phyloP scores from a whole-genome alignment of 1,140 invertebrate genomes.

The Danaus plexippus region DNA sequence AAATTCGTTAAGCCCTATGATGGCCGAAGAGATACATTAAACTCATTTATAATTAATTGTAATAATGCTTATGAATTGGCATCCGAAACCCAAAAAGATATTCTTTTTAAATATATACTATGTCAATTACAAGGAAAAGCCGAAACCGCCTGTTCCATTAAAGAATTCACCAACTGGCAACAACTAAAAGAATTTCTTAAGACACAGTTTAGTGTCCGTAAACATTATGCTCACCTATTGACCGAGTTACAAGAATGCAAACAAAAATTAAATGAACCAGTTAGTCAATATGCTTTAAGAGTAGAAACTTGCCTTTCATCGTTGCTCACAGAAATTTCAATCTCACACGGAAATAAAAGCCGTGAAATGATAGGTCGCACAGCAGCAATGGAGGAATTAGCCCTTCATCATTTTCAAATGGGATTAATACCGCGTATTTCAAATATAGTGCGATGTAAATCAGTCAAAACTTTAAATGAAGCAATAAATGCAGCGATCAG shows the following conservation, averaged over 20 bases:
- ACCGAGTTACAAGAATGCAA: conserved; percentile 17
- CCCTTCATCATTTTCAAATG: conserved; percentile 19
- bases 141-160: conserved; percentile 16
- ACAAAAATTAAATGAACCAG: conserved; percentile 7
- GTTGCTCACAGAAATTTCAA: conserved; percentile 9
- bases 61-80: conserved; percentile 12
- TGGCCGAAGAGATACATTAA: conserved; percentile 8
- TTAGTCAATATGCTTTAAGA: conserved; percentile 11
- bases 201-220: conserved; percentile 17
- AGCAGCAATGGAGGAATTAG: conserved; percentile 21
- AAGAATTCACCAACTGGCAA: conserved; percentile 16
- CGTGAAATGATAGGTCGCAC: conserved; percentile 20
- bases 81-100: conserved; percentile 10
- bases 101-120: conserved; percentile 13
- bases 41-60: conserved; percentile 11
- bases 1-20: conserved; percentile 14
- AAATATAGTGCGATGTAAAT: conserved; percentile 8
- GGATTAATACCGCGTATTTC: conserved; percentile 13
- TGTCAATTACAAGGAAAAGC: conserved; percentile 14
- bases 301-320: conserved; percentile 2
- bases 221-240: conserved; percentile 20
- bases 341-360: conserved; percentile 1
- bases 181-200: conserved; percentile 20
- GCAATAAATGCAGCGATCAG: conserved; percentile 2
- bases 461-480: too few species aligned